Evolutionary conservation across 2,888 invertebrate genomes (phyloP), one percentile per base, ranked within the genome.

Genomic region (Polymixis lichenea): DNA sequence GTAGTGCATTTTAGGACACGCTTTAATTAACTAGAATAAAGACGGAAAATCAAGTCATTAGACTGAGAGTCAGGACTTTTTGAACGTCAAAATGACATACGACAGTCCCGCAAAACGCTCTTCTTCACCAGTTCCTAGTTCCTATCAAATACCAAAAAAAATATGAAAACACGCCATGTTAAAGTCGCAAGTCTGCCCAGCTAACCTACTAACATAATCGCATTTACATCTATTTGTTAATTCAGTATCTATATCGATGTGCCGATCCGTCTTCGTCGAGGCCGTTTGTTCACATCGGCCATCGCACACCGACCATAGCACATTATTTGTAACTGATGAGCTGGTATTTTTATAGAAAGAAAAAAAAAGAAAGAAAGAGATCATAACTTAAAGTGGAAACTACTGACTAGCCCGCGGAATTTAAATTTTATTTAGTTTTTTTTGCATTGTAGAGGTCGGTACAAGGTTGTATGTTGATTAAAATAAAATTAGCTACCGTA

Each of bases 171-270:
- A 70, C 43, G 61, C 64, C 68, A 2, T 53, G 46, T n/a, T 64
- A 72, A 56, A 77, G 38, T 82, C 82, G 88, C 78, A 61, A 32
- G 66, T 64, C 65, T 78, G 22, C 51, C 19, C 13, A 6, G 3
- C 0, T 49, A 46, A 61, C 55, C 60, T 65, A 51, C 78, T 78
- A 80, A 84, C 83, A 84, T 85, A 88, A 89, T 89, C 88, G 84
- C 89, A 91, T 90, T 91, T 91, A 89, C 90, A 91, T 91, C 86
- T 88, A 90, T 91, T 91, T 89, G 90, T 89, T 91, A 90, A 91
- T 90, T 90, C 90, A 84, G 86, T 84, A 85, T 88, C 86, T 84
- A 75, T 88, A 88, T 86, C 86, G 83, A 74, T 83, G 78, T 72
- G 78, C 32, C 87, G 87, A 90, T 91, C 90, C 86, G 88, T 90